Evolutionary conservation across 35 echinoderm and acorn worm genomes (phyloP), one percentile per base, ranked within the genome.

Genomic region (Lytechinus pictus): DNA sequence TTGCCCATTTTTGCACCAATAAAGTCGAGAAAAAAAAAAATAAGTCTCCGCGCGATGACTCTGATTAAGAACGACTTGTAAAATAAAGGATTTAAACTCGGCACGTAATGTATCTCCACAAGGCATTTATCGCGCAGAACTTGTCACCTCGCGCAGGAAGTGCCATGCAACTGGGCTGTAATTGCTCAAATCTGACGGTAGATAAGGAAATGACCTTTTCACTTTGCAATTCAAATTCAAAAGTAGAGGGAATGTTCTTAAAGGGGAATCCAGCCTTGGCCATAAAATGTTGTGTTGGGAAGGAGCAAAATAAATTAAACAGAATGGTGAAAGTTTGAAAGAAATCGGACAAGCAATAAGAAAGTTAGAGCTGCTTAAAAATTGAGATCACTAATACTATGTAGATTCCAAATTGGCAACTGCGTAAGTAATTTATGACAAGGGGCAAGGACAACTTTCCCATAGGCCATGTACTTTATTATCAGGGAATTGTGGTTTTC

Each of bases 141-240:
- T 79, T 79, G 66, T 79, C 66, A 24, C 66, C 66, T 79, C n/a
- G 16, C n/a, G 66, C 14, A 79, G 66, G 66, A n/a, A 79, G 66
- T 79, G 66, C 12, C 19, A 79, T n/a, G 21, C 66, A 79, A 79
- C 12, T 79, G 66, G 66, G 66, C 66, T 79, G 66, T 79, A 79
- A 79, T 79, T 79, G 66, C 66, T 7, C 66, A 79, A 79, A 79
- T 79, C 21, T n/a, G 66, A 79, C 66, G 66, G 19, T 24, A 24
- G 66, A 79, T 24, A 79, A 79, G 66, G 66, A 79, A 79, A 79
- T 79, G 66, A 79, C 66, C 66, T 79, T 79, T 79, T 24, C 66
- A 79, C 19, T 79, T 3, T 24, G n/a, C 16, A 24, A 79, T 79
- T 79, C n/a, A 79, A 24, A 79, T 79, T 16, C n/a, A 79, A 79